phyloP scores from a whole-genome alignment of 2,113 vertebrate genomes.

The Osmerus mordax region DNA sequence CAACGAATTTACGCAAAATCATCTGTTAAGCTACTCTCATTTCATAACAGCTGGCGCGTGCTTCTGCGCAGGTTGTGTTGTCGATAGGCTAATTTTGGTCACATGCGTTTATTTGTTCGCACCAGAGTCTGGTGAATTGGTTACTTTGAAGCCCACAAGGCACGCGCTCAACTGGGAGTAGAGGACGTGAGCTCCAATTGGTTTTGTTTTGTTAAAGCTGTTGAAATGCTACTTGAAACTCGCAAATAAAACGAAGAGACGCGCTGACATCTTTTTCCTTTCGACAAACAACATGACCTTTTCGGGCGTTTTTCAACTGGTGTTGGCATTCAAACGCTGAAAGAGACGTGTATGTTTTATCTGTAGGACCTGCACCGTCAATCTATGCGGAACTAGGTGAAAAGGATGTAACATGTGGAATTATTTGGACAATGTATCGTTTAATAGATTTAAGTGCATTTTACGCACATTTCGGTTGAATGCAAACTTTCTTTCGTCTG shows the following conservation, averaged over 20 bases:
- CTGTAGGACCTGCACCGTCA: background rate
- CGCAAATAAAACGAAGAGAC: background rate
- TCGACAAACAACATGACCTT: conserved; percentile 11
- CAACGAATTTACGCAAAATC: too few species aligned
- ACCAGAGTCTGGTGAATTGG: conserved; percentile 48
- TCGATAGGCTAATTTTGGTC: conserved; percentile 54
- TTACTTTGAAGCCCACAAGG: conserved; percentile 45
- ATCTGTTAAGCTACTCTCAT: too few species aligned
- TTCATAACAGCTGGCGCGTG: conserved; percentile 7
- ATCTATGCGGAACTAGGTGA: conserved; percentile 20
- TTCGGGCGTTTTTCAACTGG: conserved; percentile 48
- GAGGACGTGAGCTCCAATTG: conserved; percentile 29
- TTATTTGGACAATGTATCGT: conserved; percentile 30
- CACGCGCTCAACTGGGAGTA: conserved; percentile 46
- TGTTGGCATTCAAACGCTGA: conserved; percentile 36
- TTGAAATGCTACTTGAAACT: background rate
- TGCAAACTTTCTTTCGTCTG: conserved; percentile 35
- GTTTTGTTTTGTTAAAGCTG: conserved; percentile 27
- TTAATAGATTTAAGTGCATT: conserved; percentile 32
- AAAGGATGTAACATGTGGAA: conserved; percentile 45
- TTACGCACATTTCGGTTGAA: conserved; percentile 17
- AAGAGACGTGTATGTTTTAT: background rate
- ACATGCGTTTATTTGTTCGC: conserved; percentile 52
- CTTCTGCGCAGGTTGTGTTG: conserved; percentile 52
- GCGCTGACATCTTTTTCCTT: background rate